Conservation (phyloP, 2,888 invertebrate genomes). For the Meiosimyza platycephala region DNA sequence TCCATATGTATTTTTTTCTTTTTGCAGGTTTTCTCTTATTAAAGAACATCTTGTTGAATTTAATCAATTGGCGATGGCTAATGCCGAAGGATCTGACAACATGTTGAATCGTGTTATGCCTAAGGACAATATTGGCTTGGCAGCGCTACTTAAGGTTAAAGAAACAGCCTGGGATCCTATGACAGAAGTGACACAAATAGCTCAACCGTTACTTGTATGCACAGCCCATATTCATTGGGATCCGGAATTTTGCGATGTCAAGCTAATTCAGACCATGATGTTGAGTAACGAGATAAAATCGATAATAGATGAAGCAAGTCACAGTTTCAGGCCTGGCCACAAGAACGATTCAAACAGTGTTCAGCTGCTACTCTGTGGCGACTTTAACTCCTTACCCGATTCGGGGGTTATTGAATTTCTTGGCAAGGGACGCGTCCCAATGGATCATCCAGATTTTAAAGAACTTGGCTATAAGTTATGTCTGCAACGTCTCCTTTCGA, state of each 20-base stretch:
- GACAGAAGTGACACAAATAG: slow-evolving; percentile 81
- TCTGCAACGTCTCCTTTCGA: slow-evolving; percentile 88
- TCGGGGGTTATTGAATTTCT: slow-evolving; percentile 98
- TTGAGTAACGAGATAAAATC: slow-evolving; percentile 91
- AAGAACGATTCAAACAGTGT: slow-evolving; percentile 83
- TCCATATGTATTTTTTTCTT: background rate
- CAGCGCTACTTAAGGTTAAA: slow-evolving; percentile 93
- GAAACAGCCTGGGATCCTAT: slow-evolving; percentile 93
- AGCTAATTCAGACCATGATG: slow-evolving; percentile 99
- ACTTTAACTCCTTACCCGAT: slow-evolving; percentile 98
- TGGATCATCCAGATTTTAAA: slow-evolving; percentile 96
- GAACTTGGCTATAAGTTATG: slow-evolving; percentile 92
- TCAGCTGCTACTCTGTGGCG: slow-evolving; percentile 94
- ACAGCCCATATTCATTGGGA: slow-evolving; percentile 99
- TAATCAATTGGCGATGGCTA: slow-evolving; percentile 98
- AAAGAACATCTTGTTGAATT: slow-evolving; percentile 98
- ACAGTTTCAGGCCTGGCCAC: slow-evolving; percentile 79
- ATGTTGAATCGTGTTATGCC: slow-evolving; percentile 99
- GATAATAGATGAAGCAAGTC: slow-evolving; percentile 87
- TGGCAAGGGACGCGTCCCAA: slow-evolving; percentile 87
- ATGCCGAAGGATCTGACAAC: slow-evolving; percentile 97
- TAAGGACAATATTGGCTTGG: slow-evolving; percentile 98
- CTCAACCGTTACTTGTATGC: slow-evolving; percentile 92
- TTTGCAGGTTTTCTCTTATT: slow-evolving; percentile 86
- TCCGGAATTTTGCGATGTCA: slow-evolving; percentile 99